phyloP scores from a whole-genome alignment of 2,888 invertebrate genomes.

The Drosophila gaucha region DNA sequence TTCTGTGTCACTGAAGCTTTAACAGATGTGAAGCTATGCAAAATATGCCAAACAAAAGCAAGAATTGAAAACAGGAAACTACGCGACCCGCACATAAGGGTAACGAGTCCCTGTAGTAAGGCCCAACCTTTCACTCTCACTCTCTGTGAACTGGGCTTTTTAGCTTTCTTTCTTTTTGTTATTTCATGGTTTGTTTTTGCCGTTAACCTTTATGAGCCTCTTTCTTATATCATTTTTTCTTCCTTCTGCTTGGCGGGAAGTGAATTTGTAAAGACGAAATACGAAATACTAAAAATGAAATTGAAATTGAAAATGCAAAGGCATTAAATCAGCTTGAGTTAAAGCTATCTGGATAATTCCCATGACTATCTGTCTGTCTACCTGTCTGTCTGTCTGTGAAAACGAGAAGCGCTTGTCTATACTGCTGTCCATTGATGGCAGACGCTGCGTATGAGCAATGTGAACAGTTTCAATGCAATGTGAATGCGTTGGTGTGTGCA shows the following conservation, averaged over 20 bases:
- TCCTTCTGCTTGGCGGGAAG: conserved; percentile 68
- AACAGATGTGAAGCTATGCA: conserved; percentile 5
- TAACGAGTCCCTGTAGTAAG: background rate
- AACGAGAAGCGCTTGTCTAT: conserved; percentile 40
- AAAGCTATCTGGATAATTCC: conserved; percentile 44
- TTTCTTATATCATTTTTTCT: conserved; percentile 1
- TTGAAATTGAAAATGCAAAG: background rate
- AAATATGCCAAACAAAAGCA: conserved; percentile 27
- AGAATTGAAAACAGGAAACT: conserved; percentile 27
- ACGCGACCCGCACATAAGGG: conserved; percentile 21
- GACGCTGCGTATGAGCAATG: conserved; percentile 75
- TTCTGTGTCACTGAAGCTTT: conserved; percentile 17
- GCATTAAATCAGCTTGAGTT: conserved; percentile 36
- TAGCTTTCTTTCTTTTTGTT: conserved; percentile 26
- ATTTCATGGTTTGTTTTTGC: conserved; percentile 52
- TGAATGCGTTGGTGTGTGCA: conserved; percentile 15
- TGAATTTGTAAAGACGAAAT: conserved; percentile 53
- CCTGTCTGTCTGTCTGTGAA: conserved; percentile 30
- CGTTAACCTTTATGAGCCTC: conserved; percentile 60
- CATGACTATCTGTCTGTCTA: conserved; percentile 26
- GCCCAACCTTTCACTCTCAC: conserved; percentile 45
- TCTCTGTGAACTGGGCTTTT: conserved; percentile 33
- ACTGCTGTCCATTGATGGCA: conserved; percentile 65
- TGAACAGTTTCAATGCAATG: conserved; percentile 54
- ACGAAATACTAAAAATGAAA: conserved; percentile 14